Base-by-base conservation (phyloP, 2,113 vertebrate species). In the Thalassarche chlororhynchos region DNA sequence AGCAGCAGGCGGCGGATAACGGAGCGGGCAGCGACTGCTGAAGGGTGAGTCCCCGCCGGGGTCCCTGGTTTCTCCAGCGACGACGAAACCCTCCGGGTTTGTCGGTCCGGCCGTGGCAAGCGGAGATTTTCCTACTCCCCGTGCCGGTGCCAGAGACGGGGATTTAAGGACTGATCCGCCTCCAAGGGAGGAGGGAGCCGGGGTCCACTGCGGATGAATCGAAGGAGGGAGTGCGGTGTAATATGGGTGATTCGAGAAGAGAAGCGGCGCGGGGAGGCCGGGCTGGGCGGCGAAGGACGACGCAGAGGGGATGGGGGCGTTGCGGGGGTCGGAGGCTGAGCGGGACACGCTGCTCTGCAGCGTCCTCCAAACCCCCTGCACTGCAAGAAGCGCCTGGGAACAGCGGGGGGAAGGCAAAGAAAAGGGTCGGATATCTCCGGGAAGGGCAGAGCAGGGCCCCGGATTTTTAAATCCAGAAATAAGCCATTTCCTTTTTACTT, bases 81-180 rank as follows among this genome's bases (percentile, higher is more conserved):
- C 3, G 6, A 5, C 3, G 0, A 81, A 72, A 68, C 3, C 25
- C 24, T 17, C 8, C 2, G 24, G 15, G 7, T 44, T 40, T 26
- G 14, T 34, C 28, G 3, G n/a, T 60, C n/a, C 9, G 17, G 32
- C n/a, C 1, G 0, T 16, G 18, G 32, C 25, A 49, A 69, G 12
- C 4, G 4, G 9, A 13, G 25, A 9, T 44, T 68, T 76, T 64
- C 17, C 38, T 21, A 12, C 11, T 68, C 14, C 57, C 24, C 4
- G 1, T 0, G 0, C 4, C 2, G 2, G 17, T 36, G 18, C 12
- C 64, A 34, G 25, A 9, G 29, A 14, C 0, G 1, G 26, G 9
- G 51, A 28, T 60, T 54, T 36, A 69, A 49, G 18, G 44, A 40
- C 3, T 6, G 52, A 44, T 14, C 6, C 0, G 0, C 8, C 6